Evolutionary conservation across 2,113 vertebrate species (phyloP), one percentile per base, ranked within the genome.

Genomic region (Scopus umbretta): DNA sequence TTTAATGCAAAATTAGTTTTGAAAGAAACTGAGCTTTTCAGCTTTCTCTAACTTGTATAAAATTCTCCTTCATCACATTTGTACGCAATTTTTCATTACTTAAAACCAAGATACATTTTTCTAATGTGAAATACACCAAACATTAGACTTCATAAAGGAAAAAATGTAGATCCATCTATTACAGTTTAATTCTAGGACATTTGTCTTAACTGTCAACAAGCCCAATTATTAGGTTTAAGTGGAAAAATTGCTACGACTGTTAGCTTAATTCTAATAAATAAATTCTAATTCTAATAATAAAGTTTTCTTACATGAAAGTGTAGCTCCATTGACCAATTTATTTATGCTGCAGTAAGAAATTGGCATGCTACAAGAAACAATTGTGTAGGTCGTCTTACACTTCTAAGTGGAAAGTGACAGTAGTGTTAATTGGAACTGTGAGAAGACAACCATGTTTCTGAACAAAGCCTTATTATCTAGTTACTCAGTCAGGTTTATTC

Each of bases 391-490:
- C 2, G 27, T 87, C 89, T 71, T 74, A 80, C 11, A 68, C 29
- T 85, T 93, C 87, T 75, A 87, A 93, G 52, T 91, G 52, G 68
- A 86, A 95, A 94, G 52, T 89, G 92, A 53, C 88, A 78, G 71
- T 90, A 40, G 61, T 52, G 22, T 94, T 86, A 86, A 88, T 92
- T 93, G 86, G 70, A 70, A 50, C 76, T 88, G 27, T 65, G 83
- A 86, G 86, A 67, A 90, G 66, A 61, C 62, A 82, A 2, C 78
- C 62, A 6, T 32, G 66, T 55, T 96, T 55, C 85, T 90, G 82
- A 90, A 90, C 79, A 95, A 94, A 92, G 92, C 71, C 45, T 80
- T 59, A 53, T 90, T 93, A 90, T 79, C 52, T 63, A 63, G 42
- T 94, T 73, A 62, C 6, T 52, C 75, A 79, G 42, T 53, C n/a